Base-by-base conservation (phyloP, 2,888 invertebrate species). In the Phasia obesa region DNA sequence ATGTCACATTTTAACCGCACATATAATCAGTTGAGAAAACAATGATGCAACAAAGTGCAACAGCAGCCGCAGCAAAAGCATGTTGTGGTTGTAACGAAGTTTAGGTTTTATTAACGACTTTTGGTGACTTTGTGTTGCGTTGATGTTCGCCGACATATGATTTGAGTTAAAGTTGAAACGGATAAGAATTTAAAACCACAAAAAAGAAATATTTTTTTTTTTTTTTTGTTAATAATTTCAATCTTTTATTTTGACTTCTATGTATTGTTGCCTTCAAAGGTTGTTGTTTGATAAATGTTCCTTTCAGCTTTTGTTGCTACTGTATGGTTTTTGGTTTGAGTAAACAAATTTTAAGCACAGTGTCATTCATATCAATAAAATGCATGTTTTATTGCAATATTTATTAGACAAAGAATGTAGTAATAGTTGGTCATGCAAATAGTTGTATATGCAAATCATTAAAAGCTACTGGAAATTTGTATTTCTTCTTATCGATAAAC, bases 91-190 rank as follows among this genome's bases (percentile, higher is more conserved):
- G 23, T 55, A 21, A 55, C 6, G 42, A 53, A 38, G 65, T 71
- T 67, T 75, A 31, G 17, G 44, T 78, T 71, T 78, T 64, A 75
- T 79, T 83, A 79, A 83, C 75, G 75, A 83, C 70, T 74, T 70
- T 79, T 79, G 78, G 75, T 79, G 83, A 79, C 78, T 83, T 78
- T 83, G 83, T 79, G 53, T 76, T 64, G 65, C 17, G 38, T 77
- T 62, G 53, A 64, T 51, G 64, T 59, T 35, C 19, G 77, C 77
- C 69, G 75, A 57, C 75, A 70, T 65, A 51, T 59, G 57, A 55
- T 64, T 70, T 67, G 35, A 17, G 35, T 25, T 70, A 5, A 57
- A 49, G 49, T 31, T 62, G 35, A 2, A 21, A 19, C 6, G 23
- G 44, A 64, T 31, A 44, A 60, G 19, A 49, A 47, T 23, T 57